These are phyloP conservation scores for Danionella dracula DNA, from an alignment of 2,797 vertebrate genomes.

Conservation along the genomic window DNA sequence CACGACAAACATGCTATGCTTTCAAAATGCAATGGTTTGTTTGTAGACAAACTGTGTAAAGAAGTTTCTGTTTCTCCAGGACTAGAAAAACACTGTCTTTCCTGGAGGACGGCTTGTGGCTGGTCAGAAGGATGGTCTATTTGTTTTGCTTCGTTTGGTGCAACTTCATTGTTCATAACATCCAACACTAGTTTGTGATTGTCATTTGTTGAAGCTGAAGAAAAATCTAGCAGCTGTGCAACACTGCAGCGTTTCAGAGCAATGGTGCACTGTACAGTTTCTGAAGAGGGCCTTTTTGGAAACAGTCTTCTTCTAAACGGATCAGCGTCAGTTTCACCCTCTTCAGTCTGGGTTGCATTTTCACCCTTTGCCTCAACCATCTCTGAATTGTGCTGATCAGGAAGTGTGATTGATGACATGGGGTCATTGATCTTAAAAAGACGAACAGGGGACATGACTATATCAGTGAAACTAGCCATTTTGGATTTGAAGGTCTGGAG, in stretches of 20 bases:
- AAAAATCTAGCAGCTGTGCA: constrained; percentile 46
- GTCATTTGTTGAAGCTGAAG: constrained; percentile 13
- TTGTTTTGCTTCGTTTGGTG: constrained; percentile 1
- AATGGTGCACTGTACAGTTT: too few species aligned
- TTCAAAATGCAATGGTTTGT: constrained; percentile 1
- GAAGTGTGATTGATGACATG: background rate
- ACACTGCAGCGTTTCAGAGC: constrained; percentile 8
- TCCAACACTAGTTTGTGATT: background rate
- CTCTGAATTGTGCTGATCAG: background rate
- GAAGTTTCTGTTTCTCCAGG: background rate
- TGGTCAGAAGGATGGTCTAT: background rate
- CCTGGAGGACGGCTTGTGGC: background rate
- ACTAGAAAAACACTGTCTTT: background rate
- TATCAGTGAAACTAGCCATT: constrained; percentile 85
- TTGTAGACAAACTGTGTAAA: background rate
- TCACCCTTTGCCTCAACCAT: background rate
- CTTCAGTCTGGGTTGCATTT: background rate
- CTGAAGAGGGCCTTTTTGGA: constrained; percentile 9
- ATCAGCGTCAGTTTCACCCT: background rate
- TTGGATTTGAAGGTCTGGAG: constrained; percentile 82
- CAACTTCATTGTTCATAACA: background rate
- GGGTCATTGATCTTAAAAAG: constrained; percentile 60
- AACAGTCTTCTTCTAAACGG: background rate
- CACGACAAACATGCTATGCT: constrained; percentile 41
- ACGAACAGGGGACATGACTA: constrained; percentile 74